Evolutionary conservation across 2,888 invertebrate species (phyloP), one percentile per base, ranked within the genome.

Genomic region (Tinea pellionella): DNA sequence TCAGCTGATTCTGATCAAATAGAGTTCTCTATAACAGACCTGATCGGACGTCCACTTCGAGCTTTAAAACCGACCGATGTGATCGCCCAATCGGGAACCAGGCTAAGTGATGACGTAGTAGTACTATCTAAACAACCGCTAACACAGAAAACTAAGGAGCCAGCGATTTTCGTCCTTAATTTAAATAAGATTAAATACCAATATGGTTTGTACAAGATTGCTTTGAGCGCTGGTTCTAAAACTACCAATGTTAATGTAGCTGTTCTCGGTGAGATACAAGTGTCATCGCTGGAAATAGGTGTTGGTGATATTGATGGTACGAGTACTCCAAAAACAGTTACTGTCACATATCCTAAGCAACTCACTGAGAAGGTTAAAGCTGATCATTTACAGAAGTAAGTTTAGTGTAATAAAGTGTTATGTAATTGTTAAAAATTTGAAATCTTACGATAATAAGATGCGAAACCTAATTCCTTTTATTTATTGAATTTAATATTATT

Each of bases 261-360:
- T 62, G 93, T 96, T 15, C 82, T 95, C 61, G 94, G 95, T 0
- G 92, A 93, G 65, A 92, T 95, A 0, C 89, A 89, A 63, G 89
- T 97, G 0, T 91, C 93, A 66, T 91, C 89, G 61, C 89, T 96
- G 57, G 97, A 98, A 77, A 89, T 98, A 57, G 96, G 96, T 3
- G 90, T 97, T 16, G 94, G 93, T 1, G 98, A 98, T 75, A 92
- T 95, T 4, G 98, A 98, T 77, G 96, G 97, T 63, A 93, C 94
- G 1, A 93, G 95, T 19, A 92, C 94, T 61, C 92, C 95, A 0
- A 94, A 93, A 75, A 82, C 95, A 61, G 91, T 84, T 63, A 94
- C 93, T 63, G 88, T 98, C 4, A 77, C 86, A 0, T 91, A 92
- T 72, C 95, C 95, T 0, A 90, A 91, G 63, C 94, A 94, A 72